A percentile compares a stretch with the other conserved stretches of the same genome.
phyloP scores from a whole-genome alignment of 2,113 vertebrate species.

The Globicephala melas region DNA sequence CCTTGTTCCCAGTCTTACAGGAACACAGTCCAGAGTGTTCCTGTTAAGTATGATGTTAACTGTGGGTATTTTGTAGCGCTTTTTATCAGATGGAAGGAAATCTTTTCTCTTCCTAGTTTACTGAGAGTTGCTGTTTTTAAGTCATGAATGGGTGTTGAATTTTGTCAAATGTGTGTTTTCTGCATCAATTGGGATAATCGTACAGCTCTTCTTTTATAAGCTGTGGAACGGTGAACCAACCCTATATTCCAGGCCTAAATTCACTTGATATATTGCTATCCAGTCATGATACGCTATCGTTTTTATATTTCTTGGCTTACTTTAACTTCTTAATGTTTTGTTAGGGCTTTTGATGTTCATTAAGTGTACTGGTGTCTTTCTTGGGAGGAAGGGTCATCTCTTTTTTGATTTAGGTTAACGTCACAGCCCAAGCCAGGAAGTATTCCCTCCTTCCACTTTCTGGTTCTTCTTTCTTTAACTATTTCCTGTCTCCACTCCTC shows the following conservation, averaged over 20 bases:
- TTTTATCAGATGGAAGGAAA: not conserved
- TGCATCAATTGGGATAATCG: not conserved
- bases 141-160: not conserved
- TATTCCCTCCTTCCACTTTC: not conserved
- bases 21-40: not conserved
- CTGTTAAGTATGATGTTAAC: not conserved
- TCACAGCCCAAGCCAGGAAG: not conserved
- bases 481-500: not conserved
- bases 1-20: not conserved
- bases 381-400: not conserved
- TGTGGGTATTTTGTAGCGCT: not conserved
- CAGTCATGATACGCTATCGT: not conserved
- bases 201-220: not conserved
- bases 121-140: not conserved
- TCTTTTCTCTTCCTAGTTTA: not conserved
- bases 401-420: not conserved
- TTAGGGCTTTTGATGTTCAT: not conserved
- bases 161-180: not conserved
- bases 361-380: not conserved
- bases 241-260: not conserved
- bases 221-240: not conserved
- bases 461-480: not conserved
- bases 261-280: not conserved
- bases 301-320: not conserved
- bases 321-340: not conserved